phyloP scores from a whole-genome alignment of 2,113 vertebrate genomes.

The Oryctolagus cuniculus region mOryCun1.1 NC_091443.1:8496501-8497000 shows the following conservation, averaged over 20 bases:
- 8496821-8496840: not conserved
- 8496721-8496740: accelerated
- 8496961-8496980: not conserved
- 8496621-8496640: conserved; percentile 97
- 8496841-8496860: conserved; percentile 35
- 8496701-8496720: accelerated
- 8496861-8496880: conserved; percentile 35
- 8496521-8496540: conserved; percentile 96
- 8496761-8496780: not conserved
- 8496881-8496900: not conserved
- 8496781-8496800: not conserved
- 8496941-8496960: conserved; percentile 37
- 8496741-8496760: not conserved
- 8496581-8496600: conserved; percentile 98
- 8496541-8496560: conserved; percentile 96
- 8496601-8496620: conserved; percentile 96
- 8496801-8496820: not conserved
- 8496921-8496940: conserved; percentile 25
- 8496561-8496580: conserved; percentile 95
- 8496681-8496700: accelerated
- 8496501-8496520: conserved; percentile 97
- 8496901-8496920: not conserved
- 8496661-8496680: accelerated
- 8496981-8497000: not conserved
- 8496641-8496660: conserved; percentile 90